These are phyloP conservation scores for Chrysochloris asiatica DNA, from an alignment of 2,113 vertebrate genomes.

Conservation along the genomic window DNA sequence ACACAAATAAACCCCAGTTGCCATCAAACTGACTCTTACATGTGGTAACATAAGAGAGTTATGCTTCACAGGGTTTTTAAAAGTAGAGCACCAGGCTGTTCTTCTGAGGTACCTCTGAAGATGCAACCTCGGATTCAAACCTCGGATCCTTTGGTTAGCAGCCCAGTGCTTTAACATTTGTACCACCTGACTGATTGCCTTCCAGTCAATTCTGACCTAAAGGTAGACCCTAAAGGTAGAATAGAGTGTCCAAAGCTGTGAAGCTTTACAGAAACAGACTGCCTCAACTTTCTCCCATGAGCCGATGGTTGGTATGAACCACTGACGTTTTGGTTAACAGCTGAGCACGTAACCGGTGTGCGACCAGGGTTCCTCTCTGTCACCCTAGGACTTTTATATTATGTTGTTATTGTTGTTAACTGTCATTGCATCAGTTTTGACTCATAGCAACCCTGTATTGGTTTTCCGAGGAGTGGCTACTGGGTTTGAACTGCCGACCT, in stretches of 20 bases:
- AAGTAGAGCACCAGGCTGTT: too few species aligned
- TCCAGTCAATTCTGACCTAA: background rate
- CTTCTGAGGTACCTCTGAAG: background rate
- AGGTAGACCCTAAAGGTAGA: background rate
- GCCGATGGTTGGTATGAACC: too few species aligned
- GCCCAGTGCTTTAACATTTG: background rate
- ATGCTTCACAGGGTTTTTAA: background rate
- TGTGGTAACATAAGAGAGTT: background rate
- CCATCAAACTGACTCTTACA: background rate
- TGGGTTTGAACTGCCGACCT: too few species aligned
- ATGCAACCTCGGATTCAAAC: background rate
- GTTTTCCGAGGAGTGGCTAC: too few species aligned
- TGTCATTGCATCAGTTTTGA: too few species aligned
- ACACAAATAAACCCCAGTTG: background rate
- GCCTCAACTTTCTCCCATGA: background rate
- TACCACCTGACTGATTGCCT: background rate
- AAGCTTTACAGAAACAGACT: background rate
- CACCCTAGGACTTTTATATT: too few species aligned
- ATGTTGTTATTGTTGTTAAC: too few species aligned
- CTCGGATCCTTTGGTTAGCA: background rate
- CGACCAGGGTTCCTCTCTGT: background rate
- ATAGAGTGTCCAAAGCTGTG: background rate
- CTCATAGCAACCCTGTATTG: too few species aligned
- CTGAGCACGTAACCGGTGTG: background rate
- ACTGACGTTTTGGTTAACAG: too few species aligned